Conservation (phyloP, 2,113 vertebrate species). For the Tympanuchus pallidicinctus region DNA sequence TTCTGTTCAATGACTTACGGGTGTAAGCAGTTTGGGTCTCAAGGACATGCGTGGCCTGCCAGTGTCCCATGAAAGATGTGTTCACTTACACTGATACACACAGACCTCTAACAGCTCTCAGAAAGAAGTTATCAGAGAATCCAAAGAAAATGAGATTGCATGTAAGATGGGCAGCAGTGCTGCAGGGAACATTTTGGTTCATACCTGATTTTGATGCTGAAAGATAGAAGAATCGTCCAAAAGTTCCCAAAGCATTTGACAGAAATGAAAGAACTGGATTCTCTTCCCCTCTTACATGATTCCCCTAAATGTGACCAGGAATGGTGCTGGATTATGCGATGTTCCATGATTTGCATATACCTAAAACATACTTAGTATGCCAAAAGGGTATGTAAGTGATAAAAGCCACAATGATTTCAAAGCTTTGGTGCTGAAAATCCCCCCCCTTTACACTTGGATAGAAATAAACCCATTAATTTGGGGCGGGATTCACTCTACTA, state of each 20-base stretch:
- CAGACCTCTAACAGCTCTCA: not conserved
- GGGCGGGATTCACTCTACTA: not conserved
- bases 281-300: not conserved
- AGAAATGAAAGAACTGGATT: rapidly evolving
- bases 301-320: not conserved
- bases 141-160: not conserved
- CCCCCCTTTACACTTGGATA: not conserved
- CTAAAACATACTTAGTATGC: not conserved
- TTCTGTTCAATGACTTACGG: not conserved
- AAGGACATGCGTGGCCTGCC: not conserved
- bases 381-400: not conserved
- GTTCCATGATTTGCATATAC: not conserved
- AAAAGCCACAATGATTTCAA: not conserved
- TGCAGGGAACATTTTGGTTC: not conserved
- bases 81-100: not conserved
- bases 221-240: not conserved
- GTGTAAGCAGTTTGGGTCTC: not conserved
- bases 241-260: not conserved
- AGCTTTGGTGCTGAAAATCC: too few species aligned
- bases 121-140: not conserved
- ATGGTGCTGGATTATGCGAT: too few species aligned
- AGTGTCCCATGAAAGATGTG: rapidly evolving
- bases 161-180: not conserved
- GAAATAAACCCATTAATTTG: not conserved
- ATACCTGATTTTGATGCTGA: not conserved